Evolutionary conservation across 2,113 vertebrate species (phyloP).

Genomic region (Fukomys damarensis): DNA sequence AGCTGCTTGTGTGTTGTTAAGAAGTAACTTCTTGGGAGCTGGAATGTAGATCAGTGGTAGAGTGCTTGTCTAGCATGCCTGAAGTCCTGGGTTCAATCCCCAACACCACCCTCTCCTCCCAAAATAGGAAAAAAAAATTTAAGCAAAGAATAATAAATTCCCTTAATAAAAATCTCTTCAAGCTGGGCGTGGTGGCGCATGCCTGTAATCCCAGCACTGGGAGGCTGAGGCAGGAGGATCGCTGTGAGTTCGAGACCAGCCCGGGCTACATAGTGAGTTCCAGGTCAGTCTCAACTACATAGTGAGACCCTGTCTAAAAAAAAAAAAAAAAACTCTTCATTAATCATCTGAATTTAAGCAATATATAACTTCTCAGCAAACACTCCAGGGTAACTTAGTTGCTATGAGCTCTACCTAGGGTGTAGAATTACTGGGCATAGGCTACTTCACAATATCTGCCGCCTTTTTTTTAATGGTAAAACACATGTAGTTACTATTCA

Average conservation of each 20-base stretch:
- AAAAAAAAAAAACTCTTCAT: neutral
- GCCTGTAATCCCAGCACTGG: too few relatives aligned
- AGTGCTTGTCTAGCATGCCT: neutral
- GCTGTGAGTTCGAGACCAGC: too few relatives aligned
- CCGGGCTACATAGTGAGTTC: too few relatives aligned
- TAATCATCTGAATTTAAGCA: neutral
- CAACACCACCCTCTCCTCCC: neutral
- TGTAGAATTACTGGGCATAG: neutral
- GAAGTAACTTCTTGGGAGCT: neutral
- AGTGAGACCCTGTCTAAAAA: too few relatives aligned
- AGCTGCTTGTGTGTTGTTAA: constrained; percentile 4
- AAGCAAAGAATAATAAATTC: neutral
- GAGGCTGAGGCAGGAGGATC: too few relatives aligned
- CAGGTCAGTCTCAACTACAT: too few relatives aligned
- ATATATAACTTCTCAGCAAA: neutral
- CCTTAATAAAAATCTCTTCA: neutral
- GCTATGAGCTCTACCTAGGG: neutral
- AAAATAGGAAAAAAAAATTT: neutral
- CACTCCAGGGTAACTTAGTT: neutral
- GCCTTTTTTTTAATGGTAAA: neutral
- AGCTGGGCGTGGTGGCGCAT: too few relatives aligned
- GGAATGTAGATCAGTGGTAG: neutral
- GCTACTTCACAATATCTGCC: neutral
- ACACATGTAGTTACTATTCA: neutral
- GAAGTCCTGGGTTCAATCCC: neutral